A percentile compares a stretch with the other conserved stretches of the same genome.
Evolutionary conservation across 2,113 vertebrate species (phyloP).

Genomic region (Loxodonta africana): DNA sequence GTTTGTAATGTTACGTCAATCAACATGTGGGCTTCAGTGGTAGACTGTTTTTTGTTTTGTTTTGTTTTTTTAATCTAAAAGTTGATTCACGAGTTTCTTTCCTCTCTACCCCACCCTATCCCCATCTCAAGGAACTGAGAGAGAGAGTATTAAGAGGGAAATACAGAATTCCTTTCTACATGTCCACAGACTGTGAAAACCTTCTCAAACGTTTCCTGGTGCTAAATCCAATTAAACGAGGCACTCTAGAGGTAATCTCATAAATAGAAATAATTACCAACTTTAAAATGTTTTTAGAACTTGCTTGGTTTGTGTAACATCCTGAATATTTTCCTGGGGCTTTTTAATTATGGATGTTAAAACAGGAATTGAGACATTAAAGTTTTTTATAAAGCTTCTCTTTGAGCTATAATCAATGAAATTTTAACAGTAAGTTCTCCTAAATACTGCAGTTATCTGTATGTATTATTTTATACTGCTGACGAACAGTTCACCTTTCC

Average conservation of each 20-base stretch:
- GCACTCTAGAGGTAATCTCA: conserved; percentile 97
- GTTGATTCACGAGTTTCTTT: conserved; percentile 51
- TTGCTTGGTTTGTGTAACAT: background rate
- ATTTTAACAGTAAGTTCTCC: conserved; percentile 11
- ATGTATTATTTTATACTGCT: conserved; percentile 46
- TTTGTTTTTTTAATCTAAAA: conserved; percentile 10
- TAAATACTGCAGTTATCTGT: background rate
- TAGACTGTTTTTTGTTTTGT: background rate
- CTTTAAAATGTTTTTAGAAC: background rate
- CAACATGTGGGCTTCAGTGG: background rate
- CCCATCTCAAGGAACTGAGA: conserved; percentile 92
- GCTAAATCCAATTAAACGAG: conserved; percentile 98
- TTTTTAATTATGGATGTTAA: background rate
- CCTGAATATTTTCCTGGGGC: background rate
- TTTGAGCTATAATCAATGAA: conserved; percentile 2
- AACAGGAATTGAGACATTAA: background rate
- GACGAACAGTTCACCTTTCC: conserved; percentile 59
- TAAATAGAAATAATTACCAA: conserved; percentile 56
- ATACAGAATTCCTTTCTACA: conserved; percentile 99
- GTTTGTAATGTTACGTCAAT: background rate
- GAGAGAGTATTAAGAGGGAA: conserved; percentile 98
- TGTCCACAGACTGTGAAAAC: conserved; percentile 99
- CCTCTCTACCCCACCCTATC: conserved; percentile 17
- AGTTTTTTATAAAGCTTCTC: background rate
- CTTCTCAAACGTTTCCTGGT: conserved; percentile 99